Evolutionary conservation across 2,797 vertebrate species (phyloP).

Genomic region (Rhynchonycteris naso): DNA sequence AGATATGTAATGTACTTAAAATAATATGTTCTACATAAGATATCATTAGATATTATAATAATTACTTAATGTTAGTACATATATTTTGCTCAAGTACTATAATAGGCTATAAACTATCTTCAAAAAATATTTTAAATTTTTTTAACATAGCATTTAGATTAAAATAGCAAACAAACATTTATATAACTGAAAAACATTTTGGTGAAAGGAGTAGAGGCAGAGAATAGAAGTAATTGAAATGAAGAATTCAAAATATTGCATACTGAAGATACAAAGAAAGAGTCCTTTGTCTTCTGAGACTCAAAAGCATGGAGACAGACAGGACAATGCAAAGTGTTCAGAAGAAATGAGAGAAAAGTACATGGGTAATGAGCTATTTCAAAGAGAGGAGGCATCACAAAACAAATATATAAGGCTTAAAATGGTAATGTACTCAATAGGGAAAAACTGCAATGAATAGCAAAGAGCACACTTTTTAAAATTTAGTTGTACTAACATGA

Average conservation of each 20-base stretch:
- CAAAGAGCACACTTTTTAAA: constrained; percentile 32
- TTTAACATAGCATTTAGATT: constrained; percentile 22
- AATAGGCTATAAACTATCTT: neutral
- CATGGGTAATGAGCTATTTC: neutral
- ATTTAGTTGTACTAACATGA: neutral
- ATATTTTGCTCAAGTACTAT: constrained; percentile 45
- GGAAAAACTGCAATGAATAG: constrained; percentile 26
- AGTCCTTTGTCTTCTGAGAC: neutral
- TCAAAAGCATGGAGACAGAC: neutral
- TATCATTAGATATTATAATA: neutral
- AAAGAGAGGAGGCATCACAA: neutral
- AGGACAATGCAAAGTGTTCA: constrained; percentile 18
- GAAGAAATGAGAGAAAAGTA: constrained; percentile 15
- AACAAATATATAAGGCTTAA: constrained; percentile 40
- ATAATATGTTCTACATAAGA: neutral
- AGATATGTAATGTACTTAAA: neutral
- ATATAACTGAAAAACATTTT: constrained; percentile 41
- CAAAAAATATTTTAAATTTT: constrained; percentile 51
- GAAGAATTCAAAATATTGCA: constrained; percentile 43
- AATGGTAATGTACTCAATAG: neutral
- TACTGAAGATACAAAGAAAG: neutral
- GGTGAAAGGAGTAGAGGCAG: constrained; percentile 4
- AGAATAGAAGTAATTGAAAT: constrained; percentile 28
- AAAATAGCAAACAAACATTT: constrained; percentile 42
- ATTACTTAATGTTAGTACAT: neutral